Evolutionary conservation across 2,888 invertebrate genomes (phyloP), one percentile per base, ranked within the genome.

Genomic region (Dendrolimus pini): DNA sequence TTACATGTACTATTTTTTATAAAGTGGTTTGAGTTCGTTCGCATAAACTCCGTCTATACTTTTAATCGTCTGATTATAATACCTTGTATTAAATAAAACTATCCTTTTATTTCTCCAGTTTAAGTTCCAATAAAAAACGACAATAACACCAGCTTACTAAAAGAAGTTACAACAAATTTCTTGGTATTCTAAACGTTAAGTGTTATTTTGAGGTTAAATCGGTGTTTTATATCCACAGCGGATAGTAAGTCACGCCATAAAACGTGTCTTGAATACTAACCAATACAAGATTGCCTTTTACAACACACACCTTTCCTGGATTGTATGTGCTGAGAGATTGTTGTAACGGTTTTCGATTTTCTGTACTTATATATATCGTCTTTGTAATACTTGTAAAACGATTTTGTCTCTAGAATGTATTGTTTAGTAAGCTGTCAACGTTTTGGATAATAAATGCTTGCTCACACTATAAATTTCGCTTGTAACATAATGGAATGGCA

Each of bases 131-230:
- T 30, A 30, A 30, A n/a, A 30, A 6, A 30, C 30, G 3, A 30
- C 30, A 30, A 3, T 30, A 30, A 6, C 30, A 30, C 30, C 30
- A 30, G 30, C 30, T 30, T 30, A 30, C 30, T 30, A 30, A 67
- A 63, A 61, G 53, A 30, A 62, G 57, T 66, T 67, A 58, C 59
- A 53, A 59, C 54, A 62, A 67, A 41, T 58, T 70, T 69, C 70
- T 61, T 55, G 56, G 67, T 62, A 65, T 52, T 59, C 52, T 58
- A 63, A 58, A 60, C 61, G 59, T 59, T 60, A 63, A 65, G 54
- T 58, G 62, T 64, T 60, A 55, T 62, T 60, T 61, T 58, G 58
- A 60, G 56, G 62, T 61, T 62, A 65, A 67, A 62, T 58, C 60
- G 60, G 47, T 60, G 41, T 62, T 70, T 65, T 61, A 60, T 13